These are phyloP conservation scores for Molossus alvarezi DNA, from an alignment of 2,797 vertebrate genomes.

Conservation along the genomic window DNA sequence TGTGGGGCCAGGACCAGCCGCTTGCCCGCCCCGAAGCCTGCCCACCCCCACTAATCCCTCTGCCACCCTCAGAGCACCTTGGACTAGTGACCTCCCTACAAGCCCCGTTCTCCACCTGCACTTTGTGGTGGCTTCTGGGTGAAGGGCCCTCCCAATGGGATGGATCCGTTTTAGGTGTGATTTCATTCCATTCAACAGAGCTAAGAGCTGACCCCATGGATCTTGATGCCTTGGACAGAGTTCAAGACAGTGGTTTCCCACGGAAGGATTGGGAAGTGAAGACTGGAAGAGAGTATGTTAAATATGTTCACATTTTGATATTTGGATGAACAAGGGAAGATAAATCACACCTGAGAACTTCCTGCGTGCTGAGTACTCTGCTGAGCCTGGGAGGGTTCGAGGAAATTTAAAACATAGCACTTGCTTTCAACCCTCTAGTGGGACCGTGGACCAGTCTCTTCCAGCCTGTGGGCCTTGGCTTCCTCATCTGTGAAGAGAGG, in stretches of 20 bases:
- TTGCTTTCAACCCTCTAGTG: neutral
- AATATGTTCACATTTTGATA: neutral
- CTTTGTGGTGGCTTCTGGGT: neutral
- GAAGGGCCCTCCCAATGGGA: neutral
- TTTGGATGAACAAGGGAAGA: neutral
- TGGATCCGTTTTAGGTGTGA: neutral
- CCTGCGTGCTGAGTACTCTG: neutral
- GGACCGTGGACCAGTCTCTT: neutral
- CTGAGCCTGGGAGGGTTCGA: neutral
- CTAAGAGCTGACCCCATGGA: neutral
- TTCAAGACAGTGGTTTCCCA: neutral
- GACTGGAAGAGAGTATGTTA: neutral
- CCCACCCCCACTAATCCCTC: neutral
- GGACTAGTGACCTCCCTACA: neutral
- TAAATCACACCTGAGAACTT: neutral
- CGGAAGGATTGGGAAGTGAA: neutral
- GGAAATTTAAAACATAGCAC: neutral
- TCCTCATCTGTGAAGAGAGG: neutral
- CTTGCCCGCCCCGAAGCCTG: too few species aligned
- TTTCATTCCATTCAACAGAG: neutral
- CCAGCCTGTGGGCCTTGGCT: neutral
- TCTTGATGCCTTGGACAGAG: neutral
- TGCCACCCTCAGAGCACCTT: neutral
- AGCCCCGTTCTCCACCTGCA: neutral
- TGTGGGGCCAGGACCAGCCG: neutral